Percentiles rank a stretch among this genome's conserved stretches.
Conservation (phyloP, 23 tunicate genomes). For the Pegea sp. region DNA sequence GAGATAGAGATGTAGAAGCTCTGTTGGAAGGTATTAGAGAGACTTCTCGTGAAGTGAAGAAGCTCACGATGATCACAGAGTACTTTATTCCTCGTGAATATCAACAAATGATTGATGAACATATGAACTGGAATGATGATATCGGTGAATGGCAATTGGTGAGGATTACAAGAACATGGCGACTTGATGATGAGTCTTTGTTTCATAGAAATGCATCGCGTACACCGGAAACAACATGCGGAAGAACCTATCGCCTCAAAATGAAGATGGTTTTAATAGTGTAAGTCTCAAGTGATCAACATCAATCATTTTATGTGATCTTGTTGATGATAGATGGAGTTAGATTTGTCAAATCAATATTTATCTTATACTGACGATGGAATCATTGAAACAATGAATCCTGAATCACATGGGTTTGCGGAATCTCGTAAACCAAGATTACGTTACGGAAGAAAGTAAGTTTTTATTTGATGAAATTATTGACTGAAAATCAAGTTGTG, state of each 20-base stretch:
- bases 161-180: constrained; percentile 1
- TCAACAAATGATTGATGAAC: constrained; percentile 28
- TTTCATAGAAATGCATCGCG: constrained; percentile 48
- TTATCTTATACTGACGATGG: constrained; percentile 26
- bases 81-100: constrained; percentile 55
- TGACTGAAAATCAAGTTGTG: background rate
- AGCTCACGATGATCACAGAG: constrained; percentile 42
- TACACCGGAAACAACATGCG: constrained; percentile 96
- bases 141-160: constrained; percentile 97
- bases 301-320: background rate
- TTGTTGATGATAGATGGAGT: constrained; percentile 11
- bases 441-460: constrained; percentile 21
- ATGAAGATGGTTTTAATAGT: constrained; percentile 9
- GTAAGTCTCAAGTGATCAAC: constrained; percentile 4
- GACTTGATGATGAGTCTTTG: background rate
- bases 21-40: constrained; percentile 47
- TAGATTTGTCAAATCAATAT: constrained; percentile 25
- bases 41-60: constrained; percentile 32
- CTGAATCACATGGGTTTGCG: constrained; percentile 12
- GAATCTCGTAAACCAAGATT: constrained; percentile 3
- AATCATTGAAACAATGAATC: constrained; percentile 7
- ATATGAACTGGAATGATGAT: constrained; percentile 91
- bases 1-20: constrained; percentile 75
- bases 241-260: constrained; percentile 27
- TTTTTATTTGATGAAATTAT: background rate